These are phyloP conservation scores for Lepeophtheirus nordmannii DNA, from an alignment of 2,888 invertebrate species.

Conservation along the genomic window DNA sequence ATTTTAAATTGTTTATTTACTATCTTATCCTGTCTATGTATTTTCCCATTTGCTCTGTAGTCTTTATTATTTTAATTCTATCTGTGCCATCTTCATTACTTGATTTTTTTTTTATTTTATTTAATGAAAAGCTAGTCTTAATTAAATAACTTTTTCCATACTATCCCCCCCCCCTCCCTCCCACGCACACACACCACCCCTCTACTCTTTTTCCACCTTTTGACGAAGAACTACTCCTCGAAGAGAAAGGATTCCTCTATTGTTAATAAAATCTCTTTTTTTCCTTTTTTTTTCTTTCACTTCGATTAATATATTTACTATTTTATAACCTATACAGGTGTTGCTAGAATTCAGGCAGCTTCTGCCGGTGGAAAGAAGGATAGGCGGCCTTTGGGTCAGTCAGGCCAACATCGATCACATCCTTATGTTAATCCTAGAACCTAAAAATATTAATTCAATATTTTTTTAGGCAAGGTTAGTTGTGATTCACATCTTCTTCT, in stretches of 20 bases:
- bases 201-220: too few relatives aligned
- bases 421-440: conserved; percentile 3
- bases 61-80: neutral
- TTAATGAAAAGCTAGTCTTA: too few relatives aligned
- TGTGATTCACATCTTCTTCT: neutral
- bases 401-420: conserved; percentile 4
- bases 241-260: too few relatives aligned
- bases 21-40: too few relatives aligned
- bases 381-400: neutral
- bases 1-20: too few relatives aligned
- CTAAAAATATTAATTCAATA: neutral
- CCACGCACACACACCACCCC: too few relatives aligned
- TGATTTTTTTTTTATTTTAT: too few relatives aligned
- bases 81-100: neutral
- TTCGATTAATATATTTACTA: neutral
- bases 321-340: neutral
- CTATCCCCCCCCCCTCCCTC: too few relatives aligned
- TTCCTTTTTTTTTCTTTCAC: neutral
- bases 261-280: neutral
- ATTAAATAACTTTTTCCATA: too few relatives aligned
- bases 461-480: conserved; percentile 6
- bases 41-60: too few relatives aligned
- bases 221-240: too few relatives aligned
- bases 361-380: conserved; percentile 9
- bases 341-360: neutral